Evolutionary conservation across 2,888 invertebrate species (phyloP).

Genomic region (Drosophila neutralis): DNA sequence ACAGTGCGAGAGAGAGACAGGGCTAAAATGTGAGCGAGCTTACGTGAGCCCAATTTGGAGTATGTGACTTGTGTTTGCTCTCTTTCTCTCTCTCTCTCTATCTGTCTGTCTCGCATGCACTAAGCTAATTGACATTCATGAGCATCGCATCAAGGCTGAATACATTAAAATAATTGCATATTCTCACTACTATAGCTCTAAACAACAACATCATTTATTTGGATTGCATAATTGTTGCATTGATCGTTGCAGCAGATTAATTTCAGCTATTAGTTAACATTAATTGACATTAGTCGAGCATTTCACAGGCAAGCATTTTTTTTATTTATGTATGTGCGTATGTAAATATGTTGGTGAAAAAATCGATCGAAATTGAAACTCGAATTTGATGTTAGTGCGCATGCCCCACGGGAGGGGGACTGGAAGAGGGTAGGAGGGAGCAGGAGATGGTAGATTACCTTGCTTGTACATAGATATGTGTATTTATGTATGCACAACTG

Average conservation of each 20-base stretch:
- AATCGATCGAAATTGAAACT: conserved; percentile 66
- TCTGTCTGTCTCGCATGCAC: conserved; percentile 41
- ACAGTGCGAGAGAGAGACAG: background rate
- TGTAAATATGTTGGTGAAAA: conserved; percentile 36
- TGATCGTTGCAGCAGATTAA: conserved; percentile 50
- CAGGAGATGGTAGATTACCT: conserved; percentile 33
- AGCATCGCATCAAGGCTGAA: conserved; percentile 77
- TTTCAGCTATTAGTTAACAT: conserved; percentile 39
- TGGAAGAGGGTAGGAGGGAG: background rate
- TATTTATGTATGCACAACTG: conserved; percentile 2
- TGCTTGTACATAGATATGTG: conserved; percentile 20
- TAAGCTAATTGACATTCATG: conserved; percentile 77
- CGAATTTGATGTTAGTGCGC: conserved; percentile 41
- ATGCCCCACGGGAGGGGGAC: conserved; percentile 21
- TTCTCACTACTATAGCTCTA: conserved; percentile 59
- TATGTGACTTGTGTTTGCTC: conserved; percentile 19
- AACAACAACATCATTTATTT: conserved; percentile 22
- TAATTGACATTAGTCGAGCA: conserved; percentile 32
- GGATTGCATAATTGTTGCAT: conserved; percentile 51
- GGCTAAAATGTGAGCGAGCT: conserved; percentile 8
- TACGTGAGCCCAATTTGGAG: conserved; percentile 47
- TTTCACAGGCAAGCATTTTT: conserved; percentile 20
- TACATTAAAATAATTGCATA: conserved; percentile 80
- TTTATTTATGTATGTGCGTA: background rate
- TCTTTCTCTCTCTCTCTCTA: conserved; percentile 3